Percentiles rank a stretch among this genome's conserved stretches.
phyloP scores from a whole-genome alignment of 1,140 invertebrate species.

The Euwallacea fornicatus region DNA sequence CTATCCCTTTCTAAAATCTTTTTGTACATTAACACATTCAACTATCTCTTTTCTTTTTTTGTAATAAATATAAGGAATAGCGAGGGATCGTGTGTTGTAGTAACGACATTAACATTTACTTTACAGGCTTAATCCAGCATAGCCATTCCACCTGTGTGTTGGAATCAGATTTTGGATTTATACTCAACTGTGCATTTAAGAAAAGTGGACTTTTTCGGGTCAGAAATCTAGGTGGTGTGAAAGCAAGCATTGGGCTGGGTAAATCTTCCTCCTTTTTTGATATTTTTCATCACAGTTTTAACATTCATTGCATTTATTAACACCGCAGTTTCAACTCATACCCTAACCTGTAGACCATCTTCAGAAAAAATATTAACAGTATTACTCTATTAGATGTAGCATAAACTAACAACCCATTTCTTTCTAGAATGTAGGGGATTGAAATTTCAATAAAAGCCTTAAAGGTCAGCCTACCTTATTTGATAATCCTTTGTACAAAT shows the following conservation, averaged over 20 bases:
- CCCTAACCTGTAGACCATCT: too few species aligned
- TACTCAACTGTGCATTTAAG: slow-evolving; percentile 87
- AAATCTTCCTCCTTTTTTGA: slow-evolving; percentile 56
- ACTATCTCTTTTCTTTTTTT: too few species aligned
- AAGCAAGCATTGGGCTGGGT: slow-evolving; percentile 84
- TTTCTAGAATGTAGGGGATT: too few species aligned
- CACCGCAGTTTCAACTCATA: background rate
- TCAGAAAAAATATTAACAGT: too few species aligned
- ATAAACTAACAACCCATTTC: too few species aligned
- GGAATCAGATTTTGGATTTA: slow-evolving; percentile 84
- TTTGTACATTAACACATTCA: too few species aligned
- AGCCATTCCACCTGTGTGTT: slow-evolving; percentile 75
- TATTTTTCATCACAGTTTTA: slow-evolving; percentile 25
- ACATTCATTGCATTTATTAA: slow-evolving; percentile 11
- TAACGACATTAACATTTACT: slow-evolving; percentile 43
- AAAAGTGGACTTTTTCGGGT: slow-evolving; percentile 86
- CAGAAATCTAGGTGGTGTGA: slow-evolving; percentile 83
- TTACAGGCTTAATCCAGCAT: slow-evolving; percentile 54
- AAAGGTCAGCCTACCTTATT: too few species aligned
- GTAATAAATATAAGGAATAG: too few species aligned
- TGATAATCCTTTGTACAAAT: too few species aligned
- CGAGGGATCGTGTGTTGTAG: background rate
- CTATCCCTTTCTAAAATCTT: too few species aligned
- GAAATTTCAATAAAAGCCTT: too few species aligned
- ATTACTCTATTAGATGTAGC: too few species aligned